Percentiles rank a stretch among this genome's conserved stretches.
Conservation (phyloP, 2,797 vertebrate genomes). For the Malacoraja senta region DNA sequence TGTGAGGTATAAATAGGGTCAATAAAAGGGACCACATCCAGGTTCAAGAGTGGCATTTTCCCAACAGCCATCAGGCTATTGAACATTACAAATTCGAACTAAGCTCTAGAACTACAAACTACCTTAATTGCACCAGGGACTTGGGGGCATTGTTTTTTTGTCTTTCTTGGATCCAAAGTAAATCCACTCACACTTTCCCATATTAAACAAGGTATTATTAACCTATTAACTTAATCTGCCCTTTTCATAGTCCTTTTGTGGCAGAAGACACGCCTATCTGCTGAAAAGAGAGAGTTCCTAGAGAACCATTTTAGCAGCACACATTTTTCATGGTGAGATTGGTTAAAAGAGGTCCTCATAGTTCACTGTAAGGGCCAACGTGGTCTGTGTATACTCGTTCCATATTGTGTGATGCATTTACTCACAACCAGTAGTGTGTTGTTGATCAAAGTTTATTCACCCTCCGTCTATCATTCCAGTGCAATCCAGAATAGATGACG, state of each 20-base stretch:
- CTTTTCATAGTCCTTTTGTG: neutral
- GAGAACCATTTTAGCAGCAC: neutral
- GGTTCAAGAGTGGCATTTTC: too few relatives aligned
- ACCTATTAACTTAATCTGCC: neutral
- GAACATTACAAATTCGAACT: too few relatives aligned
- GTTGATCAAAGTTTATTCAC: too few relatives aligned
- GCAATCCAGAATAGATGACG: neutral
- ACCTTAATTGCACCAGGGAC: too few relatives aligned
- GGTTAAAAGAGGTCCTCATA: neutral
- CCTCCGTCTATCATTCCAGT: neutral
- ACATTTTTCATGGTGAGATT: neutral
- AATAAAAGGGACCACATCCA: too few relatives aligned
- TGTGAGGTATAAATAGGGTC: too few relatives aligned
- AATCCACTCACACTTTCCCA: neutral
- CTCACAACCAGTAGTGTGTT: neutral
- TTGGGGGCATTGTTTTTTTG: too few relatives aligned
- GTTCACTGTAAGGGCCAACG: neutral
- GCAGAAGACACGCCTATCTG: neutral
- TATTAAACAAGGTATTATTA: neutral
- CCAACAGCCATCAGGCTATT: too few relatives aligned
- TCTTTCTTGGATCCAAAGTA: neutral
- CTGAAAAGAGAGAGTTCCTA: neutral
- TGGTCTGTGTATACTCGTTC: neutral
- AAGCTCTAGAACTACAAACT: too few relatives aligned
- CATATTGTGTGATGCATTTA: neutral